These are phyloP conservation scores for Sesia apiformis DNA, from an alignment of 2,888 invertebrate species.

Conservation along the genomic window DNA sequence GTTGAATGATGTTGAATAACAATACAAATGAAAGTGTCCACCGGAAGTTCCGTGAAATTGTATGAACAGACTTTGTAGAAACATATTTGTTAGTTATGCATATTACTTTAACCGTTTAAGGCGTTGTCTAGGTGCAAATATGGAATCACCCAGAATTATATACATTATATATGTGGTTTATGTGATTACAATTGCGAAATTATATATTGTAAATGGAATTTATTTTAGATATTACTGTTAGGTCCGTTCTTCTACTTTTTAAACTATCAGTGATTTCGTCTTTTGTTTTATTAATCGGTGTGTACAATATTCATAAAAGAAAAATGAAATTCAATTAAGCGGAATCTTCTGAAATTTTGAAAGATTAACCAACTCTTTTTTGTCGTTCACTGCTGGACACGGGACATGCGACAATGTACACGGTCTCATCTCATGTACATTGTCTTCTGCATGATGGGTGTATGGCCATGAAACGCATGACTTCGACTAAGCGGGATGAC, in stretches of 20 bases:
- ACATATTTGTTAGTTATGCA: conserved; percentile 8
- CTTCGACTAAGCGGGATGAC: no score
- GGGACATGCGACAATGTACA: no score
- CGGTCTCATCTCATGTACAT: no score
- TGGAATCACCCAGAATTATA: background rate
- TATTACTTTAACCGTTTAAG: background rate
- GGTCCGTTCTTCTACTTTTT: background rate
- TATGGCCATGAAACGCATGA: no score
- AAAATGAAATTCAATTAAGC: no score
- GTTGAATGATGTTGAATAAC: conserved; percentile 36
- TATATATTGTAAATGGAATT: background rate
- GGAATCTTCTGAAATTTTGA: no score
- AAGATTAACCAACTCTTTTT: no score
- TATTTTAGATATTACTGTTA: background rate
- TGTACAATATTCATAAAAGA: no score
- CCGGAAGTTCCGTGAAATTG: conserved; percentile 33
- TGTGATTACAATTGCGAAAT: background rate
- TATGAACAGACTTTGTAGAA: conserved; percentile 9
- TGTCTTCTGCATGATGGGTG: no score
- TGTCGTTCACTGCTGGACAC: no score
- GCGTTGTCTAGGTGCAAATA: background rate
- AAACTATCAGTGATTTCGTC: background rate
- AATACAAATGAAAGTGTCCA: conserved; percentile 47
- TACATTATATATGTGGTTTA: background rate
- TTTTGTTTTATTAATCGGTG: no score